Percentiles rank a stretch among this genome's conserved stretches.
Evolutionary conservation across 2,888 invertebrate genomes (phyloP).

Genomic region (Melinaea menophilus): DNA sequence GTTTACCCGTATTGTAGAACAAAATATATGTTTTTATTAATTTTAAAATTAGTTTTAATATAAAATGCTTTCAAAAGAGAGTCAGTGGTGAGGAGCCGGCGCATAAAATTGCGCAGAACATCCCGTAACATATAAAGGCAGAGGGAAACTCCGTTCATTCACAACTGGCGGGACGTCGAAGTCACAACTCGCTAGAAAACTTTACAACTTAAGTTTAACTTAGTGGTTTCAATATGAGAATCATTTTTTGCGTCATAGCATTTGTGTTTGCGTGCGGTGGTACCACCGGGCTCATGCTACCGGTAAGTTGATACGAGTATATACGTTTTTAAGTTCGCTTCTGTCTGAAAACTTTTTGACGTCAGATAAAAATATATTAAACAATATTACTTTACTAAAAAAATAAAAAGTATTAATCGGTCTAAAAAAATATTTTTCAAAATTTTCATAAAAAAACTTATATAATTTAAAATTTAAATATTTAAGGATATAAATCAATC

Average conservation of each 20-base stretch:
- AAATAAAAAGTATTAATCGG: no score
- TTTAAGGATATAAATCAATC: no score
- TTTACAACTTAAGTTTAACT: constrained; percentile 35
- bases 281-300: constrained; percentile 55
- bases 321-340: constrained; percentile 7
- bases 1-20: constrained; percentile 7
- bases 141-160: constrained; percentile 60
- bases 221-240: constrained; percentile 51
- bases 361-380: no score
- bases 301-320: constrained; percentile 60
- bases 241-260: constrained; percentile 50
- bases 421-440: no score
- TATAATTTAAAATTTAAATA: no score
- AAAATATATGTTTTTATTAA: constrained; percentile 10
- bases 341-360: background rate
- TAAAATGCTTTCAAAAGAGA: constrained; percentile 33
- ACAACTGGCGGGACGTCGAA: constrained; percentile 54
- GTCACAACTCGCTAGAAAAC: constrained; percentile 43
- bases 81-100: constrained; percentile 42
- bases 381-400: no score
- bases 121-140: constrained; percentile 63
- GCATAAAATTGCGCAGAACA: constrained; percentile 70
- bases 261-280: constrained; percentile 53
- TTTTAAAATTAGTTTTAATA: background rate
- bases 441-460: no score